Evolutionary conservation across 2,113 vertebrate species (phyloP).

Genomic region (Sebastes schlegelii): DNA sequence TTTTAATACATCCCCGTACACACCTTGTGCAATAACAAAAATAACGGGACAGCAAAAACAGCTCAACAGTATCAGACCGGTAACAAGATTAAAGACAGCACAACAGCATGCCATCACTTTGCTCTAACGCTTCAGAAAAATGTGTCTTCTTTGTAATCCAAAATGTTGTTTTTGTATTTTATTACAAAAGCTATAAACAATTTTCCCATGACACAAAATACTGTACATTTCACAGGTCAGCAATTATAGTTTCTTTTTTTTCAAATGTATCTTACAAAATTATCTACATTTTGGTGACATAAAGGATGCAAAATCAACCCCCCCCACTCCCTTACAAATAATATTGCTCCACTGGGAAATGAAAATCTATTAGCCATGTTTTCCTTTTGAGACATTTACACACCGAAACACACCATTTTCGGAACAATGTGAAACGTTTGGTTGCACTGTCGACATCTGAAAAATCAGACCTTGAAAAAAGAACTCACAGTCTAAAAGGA

Average conservation of each 20-base stretch:
- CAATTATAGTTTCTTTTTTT: constrained; percentile 50
- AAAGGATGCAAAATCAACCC: constrained; percentile 20
- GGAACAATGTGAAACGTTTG: constrained; percentile 21
- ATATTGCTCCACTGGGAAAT: background rate
- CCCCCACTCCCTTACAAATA: constrained; percentile 32
- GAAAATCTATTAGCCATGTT: background rate
- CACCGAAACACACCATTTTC: constrained; percentile 8
- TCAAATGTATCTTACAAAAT: constrained; percentile 60
- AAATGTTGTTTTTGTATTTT: constrained; percentile 48
- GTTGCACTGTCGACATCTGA: constrained; percentile 3
- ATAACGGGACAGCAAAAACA: constrained; percentile 58
- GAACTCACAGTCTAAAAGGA: background rate
- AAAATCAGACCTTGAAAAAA: background rate
- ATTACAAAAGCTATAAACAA: constrained; percentile 78
- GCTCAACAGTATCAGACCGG: constrained; percentile 39
- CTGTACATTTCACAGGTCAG: constrained; percentile 82
- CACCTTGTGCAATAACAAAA: constrained; percentile 62
- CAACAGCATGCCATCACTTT: constrained; percentile 58
- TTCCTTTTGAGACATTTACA: constrained; percentile 7
- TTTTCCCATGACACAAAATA: constrained; percentile 76
- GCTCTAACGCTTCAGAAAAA: constrained; percentile 34
- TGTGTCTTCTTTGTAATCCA: constrained; percentile 15
- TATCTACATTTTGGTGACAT: constrained; percentile 76
- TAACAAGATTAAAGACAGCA: constrained; percentile 35
- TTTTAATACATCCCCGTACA: constrained; percentile 80